Evolutionary conservation across 2,888 invertebrate species (phyloP), one percentile per base, ranked within the genome.

Genomic region (Euspilapteryx auroguttella): DNA sequence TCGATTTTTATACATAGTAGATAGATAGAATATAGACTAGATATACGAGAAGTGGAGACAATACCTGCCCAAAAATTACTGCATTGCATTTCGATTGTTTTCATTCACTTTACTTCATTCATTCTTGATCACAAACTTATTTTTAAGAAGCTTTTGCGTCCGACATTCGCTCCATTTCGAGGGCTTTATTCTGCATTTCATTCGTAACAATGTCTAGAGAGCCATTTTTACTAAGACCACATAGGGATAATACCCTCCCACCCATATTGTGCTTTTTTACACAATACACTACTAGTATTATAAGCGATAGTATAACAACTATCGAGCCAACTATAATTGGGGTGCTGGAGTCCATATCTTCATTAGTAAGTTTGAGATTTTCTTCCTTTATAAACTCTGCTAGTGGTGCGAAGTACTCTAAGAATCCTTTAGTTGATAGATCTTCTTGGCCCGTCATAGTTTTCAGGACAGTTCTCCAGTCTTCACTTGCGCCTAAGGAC

Each of bases 161-260:
- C n/a, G n/a, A n/a, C n/a, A n/a, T n/a, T n/a, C n/a, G n/a, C n/a
- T n/a, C n/a, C n/a, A n/a, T n/a, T n/a, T n/a, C n/a, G n/a, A n/a
- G n/a, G n/a, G n/a, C n/a, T 37, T 68, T 68, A 10, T 44, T 44
- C 38, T 53, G 47, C 28, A 50, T 39, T 37, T 71, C 71, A 31
- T 57, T 61, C 0, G 68, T 61, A 2, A 50, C 69, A 33, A 73
- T 73, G 35, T 75, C 73, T 35, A 73, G 47, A 7, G 73, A 73
- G 1, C 73, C 73, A 35, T 73, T 75, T 40, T 68, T 66, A 37
- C 55, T 66, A 13, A 73, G 41, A 33, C 73, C 68, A 34, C 65
- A 73, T 20, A 52, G 32, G 6, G 65, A 53, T 22, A 66, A 49
- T 17, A 71, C 36, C 44, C 47, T 59, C 23, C 50, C 45, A 1